These are phyloP conservation scores for Halichondria panicea DNA, from an alignment of 37 sponge, comb jelly and placozoan species.

Conservation along the genomic window DNA sequence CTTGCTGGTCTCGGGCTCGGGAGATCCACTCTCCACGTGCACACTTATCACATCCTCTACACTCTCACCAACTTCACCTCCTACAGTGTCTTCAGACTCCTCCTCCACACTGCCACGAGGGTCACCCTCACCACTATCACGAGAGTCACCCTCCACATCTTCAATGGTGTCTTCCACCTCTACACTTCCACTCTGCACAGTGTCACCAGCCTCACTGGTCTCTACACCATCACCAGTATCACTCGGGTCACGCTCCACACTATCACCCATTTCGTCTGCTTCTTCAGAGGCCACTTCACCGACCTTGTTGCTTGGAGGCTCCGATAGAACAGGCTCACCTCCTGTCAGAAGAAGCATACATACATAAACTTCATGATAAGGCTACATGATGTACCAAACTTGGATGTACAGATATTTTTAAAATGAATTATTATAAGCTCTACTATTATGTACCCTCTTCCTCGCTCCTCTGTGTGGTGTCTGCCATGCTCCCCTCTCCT, in stretches of 20 bases:
- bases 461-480: constrained; percentile 28
- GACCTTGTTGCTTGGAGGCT: neutral
- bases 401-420: neutral
- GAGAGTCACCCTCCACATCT: neutral
- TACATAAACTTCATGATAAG: neutral
- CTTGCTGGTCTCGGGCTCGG: no score
- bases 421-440: neutral
- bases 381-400: neutral
- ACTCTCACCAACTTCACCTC: neutral
- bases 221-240: neutral
- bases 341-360: neutral
- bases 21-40: neutral
- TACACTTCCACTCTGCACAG: neutral
- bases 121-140: neutral
- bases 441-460: neutral
- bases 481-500: constrained; percentile 27
- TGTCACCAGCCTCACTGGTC: neutral
- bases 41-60: neutral
- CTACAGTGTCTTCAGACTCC: neutral
- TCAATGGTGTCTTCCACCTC: neutral
- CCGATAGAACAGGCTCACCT: neutral
- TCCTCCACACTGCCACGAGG: constrained; percentile 24
- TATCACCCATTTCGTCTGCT: neutral
- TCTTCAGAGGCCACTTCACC: neutral
- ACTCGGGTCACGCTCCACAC: neutral